A percentile compares a stretch with the other conserved stretches of the same genome.
phyloP scores from a whole-genome alignment of 2,888 invertebrate genomes.

The Bellardia pandia region DNA sequence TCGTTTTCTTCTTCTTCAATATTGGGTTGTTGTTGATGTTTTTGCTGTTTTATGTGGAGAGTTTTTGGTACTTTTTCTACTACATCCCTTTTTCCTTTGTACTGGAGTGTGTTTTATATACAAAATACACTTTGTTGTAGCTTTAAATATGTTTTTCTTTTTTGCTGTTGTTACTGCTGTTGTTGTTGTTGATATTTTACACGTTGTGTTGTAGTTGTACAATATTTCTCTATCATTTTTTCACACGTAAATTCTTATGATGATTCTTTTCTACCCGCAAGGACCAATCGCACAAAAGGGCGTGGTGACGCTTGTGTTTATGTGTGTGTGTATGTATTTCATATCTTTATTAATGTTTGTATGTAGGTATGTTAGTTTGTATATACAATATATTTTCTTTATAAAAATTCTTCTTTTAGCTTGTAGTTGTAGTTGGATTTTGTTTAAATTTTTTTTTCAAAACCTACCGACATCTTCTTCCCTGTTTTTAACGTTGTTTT shows the following conservation, averaged over 20 bases:
- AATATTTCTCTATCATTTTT: conserved; percentile 80
- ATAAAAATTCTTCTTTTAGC: conserved; percentile 46
- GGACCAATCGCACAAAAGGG: conserved; percentile 82
- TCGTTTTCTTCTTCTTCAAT: not conserved
- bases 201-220: conserved; percentile 57
- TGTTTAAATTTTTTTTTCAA: conserved; percentile 42
- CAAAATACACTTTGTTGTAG: conserved; percentile 23
- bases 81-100: conserved; percentile 62
- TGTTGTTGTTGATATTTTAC: conserved; percentile 61
- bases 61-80: conserved; percentile 41
- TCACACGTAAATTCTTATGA: conserved; percentile 83
- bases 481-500: conserved; percentile 36
- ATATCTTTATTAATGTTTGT: too few species aligned
- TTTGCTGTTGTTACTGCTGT: conserved; percentile 4
- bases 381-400: conserved; percentile 36
- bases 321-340: not conserved
- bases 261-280: conserved; percentile 82
- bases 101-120: conserved; percentile 11
- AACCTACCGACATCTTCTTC: conserved; percentile 37
- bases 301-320: conserved; percentile 77
- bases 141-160: conserved; percentile 9
- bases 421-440: conserved; percentile 37
- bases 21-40: conserved; percentile 22
- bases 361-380: conserved; percentile 1
- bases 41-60: not conserved